Base-by-base conservation (phyloP, 2,113 vertebrate genomes). In the Chaetodon trifascialis region DNA sequence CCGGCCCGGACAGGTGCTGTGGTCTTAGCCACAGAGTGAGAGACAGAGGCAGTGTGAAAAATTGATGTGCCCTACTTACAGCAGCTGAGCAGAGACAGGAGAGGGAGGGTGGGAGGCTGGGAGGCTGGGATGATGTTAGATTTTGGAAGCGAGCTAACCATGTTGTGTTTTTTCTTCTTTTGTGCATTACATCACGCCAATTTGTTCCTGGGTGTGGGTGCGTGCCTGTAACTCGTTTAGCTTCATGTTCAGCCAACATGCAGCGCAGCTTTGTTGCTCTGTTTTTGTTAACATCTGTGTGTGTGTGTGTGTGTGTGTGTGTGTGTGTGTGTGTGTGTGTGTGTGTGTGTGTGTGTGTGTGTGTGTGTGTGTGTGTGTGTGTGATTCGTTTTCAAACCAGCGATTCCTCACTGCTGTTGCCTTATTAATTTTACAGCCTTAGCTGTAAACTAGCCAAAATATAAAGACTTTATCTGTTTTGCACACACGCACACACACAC, bases 1-100 rank as follows among this genome's bases (percentile, higher is more conserved):
- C 67, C 71, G 85, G 80, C 71, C 69, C 66, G 79, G 83, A 80
- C 91, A 92, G 91, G 88, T 92, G 88, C 81, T 77, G 34, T n/a
- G 85, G 88, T 85, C 87, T 55, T 83, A 80, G 79, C 69, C 73
- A 42, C 80, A 86, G 68, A 92, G 82, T 80, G 88, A 91, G 69
- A 91, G 85, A 90, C 88, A 85, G 75, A 88, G 83, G 72, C 79
- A 58, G 85, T 80, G 90, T 92, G 91, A 92, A 92, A 92, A 92
- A 92, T 92, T 82, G 86, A 94, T 92, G 90, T 92, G 90, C 72
- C 92, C 93, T 94, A 93, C 92, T 94, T 94, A 88, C 78, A 84
- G 90, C 92, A 89, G 89, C 90, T 90, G 90, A 86, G 85, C 82
- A 72, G 88, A 92, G 77, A 87, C 59, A 54, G 79, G 71, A 75